Conservation (phyloP, 2,888 invertebrate species). For the Melinopterus prodromus region DNA sequence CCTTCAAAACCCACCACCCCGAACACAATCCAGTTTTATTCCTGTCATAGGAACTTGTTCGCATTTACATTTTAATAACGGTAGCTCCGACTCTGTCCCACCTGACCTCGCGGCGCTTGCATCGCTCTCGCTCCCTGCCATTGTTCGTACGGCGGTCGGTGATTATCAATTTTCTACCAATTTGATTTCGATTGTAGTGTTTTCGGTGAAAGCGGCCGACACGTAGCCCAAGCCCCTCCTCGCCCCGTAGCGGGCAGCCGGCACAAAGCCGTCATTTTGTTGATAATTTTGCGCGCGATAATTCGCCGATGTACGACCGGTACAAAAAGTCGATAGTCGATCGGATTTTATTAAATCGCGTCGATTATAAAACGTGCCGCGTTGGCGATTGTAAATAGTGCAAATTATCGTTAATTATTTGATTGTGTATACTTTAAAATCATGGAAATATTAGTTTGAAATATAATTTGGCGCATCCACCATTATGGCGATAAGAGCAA, state of each 20-base stretch:
- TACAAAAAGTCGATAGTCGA: background rate
- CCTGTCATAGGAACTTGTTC: slow-evolving; percentile 59
- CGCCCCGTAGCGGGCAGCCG: background rate
- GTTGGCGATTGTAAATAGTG: background rate
- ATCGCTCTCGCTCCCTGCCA: slow-evolving; percentile 48
- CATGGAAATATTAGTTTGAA: too few relatives aligned
- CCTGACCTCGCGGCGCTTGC: slow-evolving; percentile 38
- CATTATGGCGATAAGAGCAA: too few relatives aligned
- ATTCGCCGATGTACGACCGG: background rate
- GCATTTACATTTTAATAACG: slow-evolving; percentile 62
- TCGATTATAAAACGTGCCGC: background rate
- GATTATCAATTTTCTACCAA: slow-evolving; percentile 64
- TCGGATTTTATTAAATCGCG: background rate
- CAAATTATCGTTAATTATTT: background rate
- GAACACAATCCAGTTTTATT: slow-evolving; percentile 57
- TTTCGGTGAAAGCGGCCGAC: slow-evolving; percentile 42
- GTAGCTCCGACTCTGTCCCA: slow-evolving; percentile 50
- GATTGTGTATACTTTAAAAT: background rate
- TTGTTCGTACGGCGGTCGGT: slow-evolving; percentile 54
- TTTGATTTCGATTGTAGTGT: slow-evolving; percentile 61
- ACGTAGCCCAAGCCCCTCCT: background rate
- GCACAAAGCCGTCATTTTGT: slow-evolving; percentile 4
- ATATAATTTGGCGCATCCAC: too few relatives aligned
- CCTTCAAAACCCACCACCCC: background rate
- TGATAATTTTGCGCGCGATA: background rate